Evolutionary conservation across 23 tunicate genomes (phyloP).

Genomic region (Botrylloides violaceus): DNA sequence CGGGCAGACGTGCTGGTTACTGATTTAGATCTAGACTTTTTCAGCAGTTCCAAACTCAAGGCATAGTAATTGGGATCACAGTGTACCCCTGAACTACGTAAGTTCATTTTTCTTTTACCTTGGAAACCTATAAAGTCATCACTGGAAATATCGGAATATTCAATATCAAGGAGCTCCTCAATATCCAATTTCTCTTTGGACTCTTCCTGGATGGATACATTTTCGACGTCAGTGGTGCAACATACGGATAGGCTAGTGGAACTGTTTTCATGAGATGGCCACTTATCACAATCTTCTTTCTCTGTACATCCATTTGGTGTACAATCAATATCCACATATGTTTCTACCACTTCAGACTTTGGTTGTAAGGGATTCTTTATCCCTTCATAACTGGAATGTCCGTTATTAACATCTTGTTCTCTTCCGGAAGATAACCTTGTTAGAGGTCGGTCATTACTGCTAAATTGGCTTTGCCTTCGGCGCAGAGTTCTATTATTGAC

Average conservation of each 20-base stretch:
- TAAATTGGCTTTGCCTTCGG: background rate
- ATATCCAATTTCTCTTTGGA: background rate
- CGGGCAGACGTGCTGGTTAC: background rate
- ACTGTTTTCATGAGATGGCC: too few relatives aligned
- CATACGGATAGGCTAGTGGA: too few relatives aligned
- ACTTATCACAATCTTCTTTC: too few relatives aligned
- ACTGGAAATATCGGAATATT: background rate
- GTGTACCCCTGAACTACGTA: constrained; percentile 69
- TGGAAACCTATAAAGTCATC: background rate
- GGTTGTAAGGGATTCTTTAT: too few relatives aligned
- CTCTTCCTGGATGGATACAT: background rate
- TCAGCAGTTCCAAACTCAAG: constrained; percentile 57
- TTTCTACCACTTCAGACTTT: too few relatives aligned
- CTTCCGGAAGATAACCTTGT: background rate
- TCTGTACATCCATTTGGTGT: too few relatives aligned
- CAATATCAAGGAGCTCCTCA: background rate
- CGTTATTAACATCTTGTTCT: background rate
- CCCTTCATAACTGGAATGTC: background rate
- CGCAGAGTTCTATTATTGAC: background rate
- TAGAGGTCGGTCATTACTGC: background rate
- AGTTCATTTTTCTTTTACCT: constrained; percentile 28
- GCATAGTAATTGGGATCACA: constrained; percentile 77
- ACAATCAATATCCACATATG: too few relatives aligned
- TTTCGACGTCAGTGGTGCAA: too few relatives aligned
- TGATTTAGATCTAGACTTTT: constrained; percentile 4